Conservation (phyloP, 2,888 invertebrate species). For the Drosophila affinis region DNA sequence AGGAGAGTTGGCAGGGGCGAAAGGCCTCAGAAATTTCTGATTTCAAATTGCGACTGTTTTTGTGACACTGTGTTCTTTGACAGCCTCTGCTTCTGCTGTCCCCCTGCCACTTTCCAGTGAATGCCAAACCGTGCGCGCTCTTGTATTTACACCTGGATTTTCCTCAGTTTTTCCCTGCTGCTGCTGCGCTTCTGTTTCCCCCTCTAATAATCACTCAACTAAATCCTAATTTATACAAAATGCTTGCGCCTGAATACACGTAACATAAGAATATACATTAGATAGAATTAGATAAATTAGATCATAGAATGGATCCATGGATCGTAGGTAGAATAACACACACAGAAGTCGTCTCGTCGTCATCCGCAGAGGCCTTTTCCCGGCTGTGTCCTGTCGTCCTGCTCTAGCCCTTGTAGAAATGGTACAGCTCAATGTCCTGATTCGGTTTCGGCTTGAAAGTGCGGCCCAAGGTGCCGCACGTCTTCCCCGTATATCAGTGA, state of each 20-base stretch:
- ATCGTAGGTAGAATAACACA: slow-evolving; percentile 35
- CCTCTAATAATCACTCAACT: slow-evolving; percentile 48
- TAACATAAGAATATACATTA: slow-evolving; percentile 49
- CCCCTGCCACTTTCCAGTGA: slow-evolving; percentile 1
- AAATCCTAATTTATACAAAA: slow-evolving; percentile 70
- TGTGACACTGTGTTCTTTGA: background rate
- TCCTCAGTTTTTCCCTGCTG: slow-evolving; percentile 11
- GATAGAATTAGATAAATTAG: slow-evolving; percentile 28
- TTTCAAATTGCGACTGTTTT: background rate
- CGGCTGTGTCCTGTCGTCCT: background rate
- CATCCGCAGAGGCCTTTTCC: background rate
- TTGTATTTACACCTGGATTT: slow-evolving; percentile 10
- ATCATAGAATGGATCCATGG: slow-evolving; percentile 42
- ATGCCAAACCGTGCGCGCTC: slow-evolving; percentile 37
- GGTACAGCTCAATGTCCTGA: slow-evolving; percentile 76
- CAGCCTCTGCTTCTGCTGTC: background rate
- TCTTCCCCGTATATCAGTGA: slow-evolving; percentile 82
- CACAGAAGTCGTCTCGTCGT: slow-evolving; percentile 10
- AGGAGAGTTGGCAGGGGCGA: slow-evolving; percentile 12
- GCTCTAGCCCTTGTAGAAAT: slow-evolving; percentile 69
- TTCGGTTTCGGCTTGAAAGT: slow-evolving; percentile 39
- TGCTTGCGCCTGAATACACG: slow-evolving; percentile 55
- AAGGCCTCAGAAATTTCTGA: background rate
- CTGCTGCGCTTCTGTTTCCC: slow-evolving; percentile 16
- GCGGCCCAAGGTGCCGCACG: slow-evolving; percentile 73